Evolutionary conservation across 2,113 vertebrate genomes (phyloP).

Genomic region (Rhabdomys dilectus): DNA sequence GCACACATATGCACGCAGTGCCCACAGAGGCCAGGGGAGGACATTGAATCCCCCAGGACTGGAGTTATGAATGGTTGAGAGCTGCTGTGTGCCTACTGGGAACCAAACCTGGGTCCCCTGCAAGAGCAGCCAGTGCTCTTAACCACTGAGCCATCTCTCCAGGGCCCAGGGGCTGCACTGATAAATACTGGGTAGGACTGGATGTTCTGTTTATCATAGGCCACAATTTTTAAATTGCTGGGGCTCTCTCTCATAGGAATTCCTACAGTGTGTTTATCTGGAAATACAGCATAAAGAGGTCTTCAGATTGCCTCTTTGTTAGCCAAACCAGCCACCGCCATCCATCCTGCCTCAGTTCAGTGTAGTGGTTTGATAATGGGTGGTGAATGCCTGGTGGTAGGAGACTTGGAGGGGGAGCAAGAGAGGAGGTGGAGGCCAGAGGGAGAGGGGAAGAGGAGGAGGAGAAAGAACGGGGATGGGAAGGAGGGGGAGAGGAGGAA

Average conservation of each 20-base stretch:
- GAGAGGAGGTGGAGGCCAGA: too few relatives aligned
- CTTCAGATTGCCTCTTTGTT: not conserved
- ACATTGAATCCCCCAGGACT: not conserved
- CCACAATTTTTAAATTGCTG: not conserved
- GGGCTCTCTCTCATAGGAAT: not conserved
- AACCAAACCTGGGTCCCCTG: not conserved
- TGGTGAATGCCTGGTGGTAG: not conserved
- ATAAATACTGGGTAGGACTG: not conserved
- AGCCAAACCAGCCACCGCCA: not conserved
- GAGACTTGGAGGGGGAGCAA: not conserved
- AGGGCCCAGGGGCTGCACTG: not conserved
- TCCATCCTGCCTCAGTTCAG: not conserved
- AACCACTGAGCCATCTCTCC: not conserved
- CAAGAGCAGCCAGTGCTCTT: not conserved
- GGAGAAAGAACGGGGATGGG: fast-evolving
- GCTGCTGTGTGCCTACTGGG: not conserved
- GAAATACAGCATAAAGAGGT: not conserved
- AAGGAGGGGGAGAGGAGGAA: fast-evolving
- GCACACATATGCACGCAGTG: not conserved
- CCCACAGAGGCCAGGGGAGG: too few relatives aligned
- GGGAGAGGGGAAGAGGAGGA: too few relatives aligned
- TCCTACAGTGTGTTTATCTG: conserved; percentile 18
- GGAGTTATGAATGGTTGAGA: not conserved
- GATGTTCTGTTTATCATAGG: not conserved
- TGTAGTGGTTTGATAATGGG: not conserved